phyloP scores from a whole-genome alignment of 1,140 invertebrate genomes.

The Brachionus sp. region DNA sequence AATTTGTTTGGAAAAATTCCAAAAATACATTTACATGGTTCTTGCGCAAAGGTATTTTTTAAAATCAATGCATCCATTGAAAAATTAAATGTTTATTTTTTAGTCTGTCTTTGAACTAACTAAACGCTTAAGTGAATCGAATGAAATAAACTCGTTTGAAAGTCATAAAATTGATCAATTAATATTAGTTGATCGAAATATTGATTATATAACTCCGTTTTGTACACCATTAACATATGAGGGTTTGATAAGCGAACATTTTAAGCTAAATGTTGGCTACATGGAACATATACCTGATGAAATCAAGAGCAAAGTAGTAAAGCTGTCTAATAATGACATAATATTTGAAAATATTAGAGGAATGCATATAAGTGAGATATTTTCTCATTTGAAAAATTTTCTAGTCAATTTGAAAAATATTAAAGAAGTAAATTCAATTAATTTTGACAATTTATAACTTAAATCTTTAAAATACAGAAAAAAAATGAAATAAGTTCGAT shows the following conservation, averaged over 20 bases:
- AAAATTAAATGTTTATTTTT: neutral
- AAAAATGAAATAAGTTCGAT: constrained; percentile 18
- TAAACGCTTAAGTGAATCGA: neutral
- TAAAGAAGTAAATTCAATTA: constrained; percentile 8
- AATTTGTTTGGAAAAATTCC: constrained; percentile 35
- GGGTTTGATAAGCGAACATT: constrained; percentile 25
- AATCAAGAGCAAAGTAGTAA: neutral
- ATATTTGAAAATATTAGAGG: constrained; percentile 32
- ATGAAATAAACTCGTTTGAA: neutral
- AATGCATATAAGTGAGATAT: constrained; percentile 43
- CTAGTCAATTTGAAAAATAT: constrained; percentile 8
- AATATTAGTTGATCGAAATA: constrained; percentile 32
- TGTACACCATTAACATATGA: constrained; percentile 38
- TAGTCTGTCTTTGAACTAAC: constrained; percentile 24
- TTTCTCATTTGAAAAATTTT: constrained; percentile 30
- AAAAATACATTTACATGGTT: constrained; percentile 40
- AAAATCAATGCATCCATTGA: neutral
- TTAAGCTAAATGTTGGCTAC: constrained; percentile 31
- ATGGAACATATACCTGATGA: constrained; percentile 6
- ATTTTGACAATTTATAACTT: neutral
- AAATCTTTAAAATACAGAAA: constrained; percentile 1
- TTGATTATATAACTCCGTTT: constrained; percentile 43
- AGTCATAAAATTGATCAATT: constrained; percentile 25
- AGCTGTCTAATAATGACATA: constrained; percentile 32
- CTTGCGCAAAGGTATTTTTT: constrained; percentile 23